Evolutionary conservation across 2,113 vertebrate species (phyloP).

Genomic region (Genyomyrus donnyi): DNA sequence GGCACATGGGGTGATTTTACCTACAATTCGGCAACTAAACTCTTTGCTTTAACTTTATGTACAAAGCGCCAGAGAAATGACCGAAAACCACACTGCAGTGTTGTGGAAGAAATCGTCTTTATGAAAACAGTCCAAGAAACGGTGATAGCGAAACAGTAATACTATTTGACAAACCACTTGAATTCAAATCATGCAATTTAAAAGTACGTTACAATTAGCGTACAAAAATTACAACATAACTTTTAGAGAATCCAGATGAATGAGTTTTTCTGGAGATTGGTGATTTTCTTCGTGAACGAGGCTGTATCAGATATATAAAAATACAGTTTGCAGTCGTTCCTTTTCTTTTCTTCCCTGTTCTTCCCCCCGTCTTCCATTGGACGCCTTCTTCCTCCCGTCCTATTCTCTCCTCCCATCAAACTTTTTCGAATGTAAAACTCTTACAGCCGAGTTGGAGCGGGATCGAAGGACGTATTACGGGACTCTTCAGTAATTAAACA

Average conservation of each 20-base stretch:
- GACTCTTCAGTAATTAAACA: background rate
- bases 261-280: background rate
- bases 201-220: background rate
- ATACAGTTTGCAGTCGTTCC: background rate
- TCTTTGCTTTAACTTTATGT: background rate
- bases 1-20: background rate
- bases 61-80: background rate
- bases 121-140: background rate
- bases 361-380: background rate
- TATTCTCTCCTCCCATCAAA: background rate
- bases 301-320: background rate
- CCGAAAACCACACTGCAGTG: background rate
- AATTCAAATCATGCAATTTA: background rate
- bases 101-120: background rate
- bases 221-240: background rate
- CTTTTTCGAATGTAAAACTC: slow-evolving; percentile 1
- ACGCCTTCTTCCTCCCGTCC: background rate
- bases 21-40: background rate
- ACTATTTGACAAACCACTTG: background rate
- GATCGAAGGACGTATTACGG: background rate
- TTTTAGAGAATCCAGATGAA: background rate
- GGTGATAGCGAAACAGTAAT: background rate
- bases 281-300: background rate
- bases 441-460: background rate
- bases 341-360: background rate